Evolutionary conservation across 2,113 vertebrate species (phyloP).

Genomic region (Nicator chloris): DNA sequence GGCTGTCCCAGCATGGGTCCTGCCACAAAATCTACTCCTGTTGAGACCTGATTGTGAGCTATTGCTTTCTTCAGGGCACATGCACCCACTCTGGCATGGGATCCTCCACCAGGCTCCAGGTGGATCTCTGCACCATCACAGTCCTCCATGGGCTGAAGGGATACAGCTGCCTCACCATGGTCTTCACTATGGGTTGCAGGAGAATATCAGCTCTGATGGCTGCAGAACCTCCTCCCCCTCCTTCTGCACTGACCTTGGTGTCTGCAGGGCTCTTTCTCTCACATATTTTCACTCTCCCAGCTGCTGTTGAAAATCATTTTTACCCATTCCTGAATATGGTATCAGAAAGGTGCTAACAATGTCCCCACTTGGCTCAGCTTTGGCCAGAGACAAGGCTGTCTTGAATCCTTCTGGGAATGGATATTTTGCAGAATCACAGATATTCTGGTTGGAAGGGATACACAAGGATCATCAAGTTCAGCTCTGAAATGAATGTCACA

Average conservation of each 20-base stretch:
- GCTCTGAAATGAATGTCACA: neutral
- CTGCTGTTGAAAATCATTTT: neutral
- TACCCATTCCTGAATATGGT: neutral
- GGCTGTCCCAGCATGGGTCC: neutral
- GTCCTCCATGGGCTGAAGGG: neutral
- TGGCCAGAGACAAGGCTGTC: neutral
- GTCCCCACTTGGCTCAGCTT: neutral
- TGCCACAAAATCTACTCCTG: neutral
- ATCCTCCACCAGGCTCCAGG: neutral
- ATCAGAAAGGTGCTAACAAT: neutral
- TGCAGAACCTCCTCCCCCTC: neutral
- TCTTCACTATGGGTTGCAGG: neutral
- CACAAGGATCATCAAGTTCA: neutral
- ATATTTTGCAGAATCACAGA: neutral
- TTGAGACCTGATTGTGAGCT: neutral
- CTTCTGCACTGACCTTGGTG: neutral
- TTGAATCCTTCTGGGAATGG: neutral
- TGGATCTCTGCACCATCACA: neutral
- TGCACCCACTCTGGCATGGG: accelerated
- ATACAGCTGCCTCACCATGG: neutral
- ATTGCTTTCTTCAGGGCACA: neutral
- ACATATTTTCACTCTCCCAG: neutral
- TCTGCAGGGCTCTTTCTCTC: neutral
- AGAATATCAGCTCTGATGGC: neutral
- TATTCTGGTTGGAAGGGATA: neutral